Conservation (phyloP, 37 sponge, comb jelly and placozoan species). For the Petrosia ficiformis region DNA sequence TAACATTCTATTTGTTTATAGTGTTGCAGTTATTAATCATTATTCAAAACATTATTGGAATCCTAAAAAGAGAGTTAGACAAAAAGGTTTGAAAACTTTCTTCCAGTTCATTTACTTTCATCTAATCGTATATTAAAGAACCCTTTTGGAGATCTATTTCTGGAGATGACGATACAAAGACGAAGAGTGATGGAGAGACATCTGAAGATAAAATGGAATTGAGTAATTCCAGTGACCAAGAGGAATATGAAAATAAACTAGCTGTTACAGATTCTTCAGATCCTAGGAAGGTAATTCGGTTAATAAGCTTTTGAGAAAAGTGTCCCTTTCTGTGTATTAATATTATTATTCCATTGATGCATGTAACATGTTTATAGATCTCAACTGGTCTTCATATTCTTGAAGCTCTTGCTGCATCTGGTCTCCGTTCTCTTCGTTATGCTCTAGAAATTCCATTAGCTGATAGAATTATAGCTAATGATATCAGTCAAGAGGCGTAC, state of each 20-base stretch:
- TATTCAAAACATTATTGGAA: slow-evolving; percentile 54
- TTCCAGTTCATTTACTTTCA: neutral
- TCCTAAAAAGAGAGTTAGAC: neutral
- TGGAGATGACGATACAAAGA: neutral
- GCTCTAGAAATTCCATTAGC: slow-evolving; percentile 82
- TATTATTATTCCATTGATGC: too few species aligned
- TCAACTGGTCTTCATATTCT: slow-evolving; percentile 25
- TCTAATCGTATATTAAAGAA: neutral
- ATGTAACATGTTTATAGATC: too few species aligned
- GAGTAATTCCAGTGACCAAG: too few species aligned
- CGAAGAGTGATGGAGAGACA: neutral
- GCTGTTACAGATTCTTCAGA: too few species aligned
- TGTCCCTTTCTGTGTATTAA: too few species aligned
- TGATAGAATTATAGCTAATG: slow-evolving; percentile 80
- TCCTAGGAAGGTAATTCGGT: too few species aligned
- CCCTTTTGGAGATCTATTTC: neutral
- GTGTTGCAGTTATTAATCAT: slow-evolving; percentile 67
- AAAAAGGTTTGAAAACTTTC: slow-evolving; percentile 12
- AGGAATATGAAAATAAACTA: too few species aligned
- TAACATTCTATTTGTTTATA: slow-evolving; percentile 4
- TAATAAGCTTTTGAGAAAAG: too few species aligned
- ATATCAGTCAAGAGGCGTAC: slow-evolving; percentile 71
- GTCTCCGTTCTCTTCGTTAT: slow-evolving; percentile 91
- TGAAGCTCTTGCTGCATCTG: slow-evolving; percentile 95
- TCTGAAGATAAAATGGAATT: neutral